A percentile compares a stretch with the other conserved stretches of the same genome.
These are phyloP conservation scores for Drosophila pseudotalamancana DNA, from an alignment of 2,888 invertebrate species.

Conservation along the genomic window DNA sequence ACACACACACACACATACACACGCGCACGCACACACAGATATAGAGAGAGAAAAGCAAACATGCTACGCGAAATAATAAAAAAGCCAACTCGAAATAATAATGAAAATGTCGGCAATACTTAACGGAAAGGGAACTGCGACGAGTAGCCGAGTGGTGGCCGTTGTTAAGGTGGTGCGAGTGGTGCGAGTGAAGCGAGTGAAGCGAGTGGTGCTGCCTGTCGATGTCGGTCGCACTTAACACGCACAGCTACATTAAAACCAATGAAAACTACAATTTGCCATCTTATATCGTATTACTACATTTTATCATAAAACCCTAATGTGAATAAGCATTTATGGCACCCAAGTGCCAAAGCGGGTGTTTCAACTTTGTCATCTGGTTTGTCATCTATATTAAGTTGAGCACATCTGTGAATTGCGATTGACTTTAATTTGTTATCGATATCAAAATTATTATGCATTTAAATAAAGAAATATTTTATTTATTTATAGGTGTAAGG, in stretches of 20 bases:
- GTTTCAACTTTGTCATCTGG: constrained; percentile 43
- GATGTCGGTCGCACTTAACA: constrained; percentile 71
- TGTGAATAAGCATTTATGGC: constrained; percentile 50
- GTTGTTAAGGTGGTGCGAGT: constrained; percentile 25
- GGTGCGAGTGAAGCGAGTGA: not conserved
- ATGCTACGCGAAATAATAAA: constrained; percentile 79
- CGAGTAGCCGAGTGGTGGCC: constrained; percentile 2
- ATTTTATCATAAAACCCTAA: constrained; percentile 63
- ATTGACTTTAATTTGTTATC: no score
- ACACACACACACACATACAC: constrained; percentile 31
- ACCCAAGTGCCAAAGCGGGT: constrained; percentile 1
- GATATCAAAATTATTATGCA: no score
- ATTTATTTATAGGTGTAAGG: no score
- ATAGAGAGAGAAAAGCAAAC: constrained; percentile 49
- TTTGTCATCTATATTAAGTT: constrained; percentile 16
- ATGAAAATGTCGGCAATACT: constrained; percentile 72
- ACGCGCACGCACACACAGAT: constrained; percentile 41
- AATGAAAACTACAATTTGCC: constrained; percentile 79
- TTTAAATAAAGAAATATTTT: no score
- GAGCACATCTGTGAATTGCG: no score
- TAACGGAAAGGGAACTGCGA: constrained; percentile 25
- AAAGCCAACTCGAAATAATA: constrained; percentile 71
- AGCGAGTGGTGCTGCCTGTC: constrained; percentile 24
- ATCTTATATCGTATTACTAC: constrained; percentile 71
- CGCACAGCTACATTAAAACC: constrained; percentile 74